These are phyloP conservation scores for Pterobdella sp. DNA, from an alignment of 2,888 invertebrate genomes.

Conservation along the genomic window DNA sequence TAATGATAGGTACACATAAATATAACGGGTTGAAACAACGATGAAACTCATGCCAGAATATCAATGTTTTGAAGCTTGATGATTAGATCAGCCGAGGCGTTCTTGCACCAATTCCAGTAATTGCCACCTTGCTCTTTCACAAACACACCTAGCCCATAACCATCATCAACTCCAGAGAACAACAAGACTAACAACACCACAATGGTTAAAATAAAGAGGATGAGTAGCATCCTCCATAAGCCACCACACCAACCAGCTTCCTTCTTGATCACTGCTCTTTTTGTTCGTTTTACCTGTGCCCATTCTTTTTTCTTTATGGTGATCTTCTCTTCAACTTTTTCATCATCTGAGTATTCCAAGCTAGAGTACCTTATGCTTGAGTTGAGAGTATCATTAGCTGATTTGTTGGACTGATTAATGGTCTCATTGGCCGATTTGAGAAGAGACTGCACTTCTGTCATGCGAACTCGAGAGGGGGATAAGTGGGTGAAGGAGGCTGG, in stretches of 20 bases:
- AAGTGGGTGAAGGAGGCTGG: neutral
- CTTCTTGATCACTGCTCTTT: neutral
- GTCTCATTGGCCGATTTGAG: conserved; percentile 11
- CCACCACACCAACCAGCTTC: neutral
- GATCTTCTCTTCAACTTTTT: neutral
- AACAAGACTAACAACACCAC: neutral
- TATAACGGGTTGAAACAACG: no score
- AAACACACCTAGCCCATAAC: neutral
- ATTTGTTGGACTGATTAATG: neutral
- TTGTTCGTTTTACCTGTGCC: no score
- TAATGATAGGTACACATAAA: no score
- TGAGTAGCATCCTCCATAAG: neutral
- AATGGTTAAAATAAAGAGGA: neutral
- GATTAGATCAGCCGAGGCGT: no score
- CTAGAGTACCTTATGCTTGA: neutral
- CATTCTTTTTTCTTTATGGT: neutral
- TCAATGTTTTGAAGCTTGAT: no score
- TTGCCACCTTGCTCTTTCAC: no score
- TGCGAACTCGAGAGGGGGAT: neutral
- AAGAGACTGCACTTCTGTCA: neutral
- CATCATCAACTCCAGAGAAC: neutral
- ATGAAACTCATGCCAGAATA: no score
- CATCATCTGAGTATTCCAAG: conserved; percentile 10
- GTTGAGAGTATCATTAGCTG: neutral
- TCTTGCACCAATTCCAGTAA: no score